Base-by-base conservation (phyloP, 1,140 invertebrate species). In the Laupala kohalensis region DNA sequence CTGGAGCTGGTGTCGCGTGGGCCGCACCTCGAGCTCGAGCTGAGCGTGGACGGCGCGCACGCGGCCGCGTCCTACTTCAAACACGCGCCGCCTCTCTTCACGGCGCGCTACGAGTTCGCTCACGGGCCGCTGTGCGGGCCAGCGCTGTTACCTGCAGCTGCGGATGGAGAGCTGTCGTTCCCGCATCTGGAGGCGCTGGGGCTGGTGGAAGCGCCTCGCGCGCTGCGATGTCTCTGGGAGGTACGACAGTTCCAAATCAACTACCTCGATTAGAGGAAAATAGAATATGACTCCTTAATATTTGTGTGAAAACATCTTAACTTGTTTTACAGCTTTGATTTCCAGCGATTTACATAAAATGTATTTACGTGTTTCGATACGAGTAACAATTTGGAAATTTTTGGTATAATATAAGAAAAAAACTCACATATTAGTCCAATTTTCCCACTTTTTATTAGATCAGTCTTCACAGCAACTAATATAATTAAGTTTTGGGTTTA, bases 161-260 rank as follows among this genome's bases (percentile, higher is more conserved):
- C 90, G 3, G 92, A 94, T 75, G 92, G 92, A 0, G 92, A 93
- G 78, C 88, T 93, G 15, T 88, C 91, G 69, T 94, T 93, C 78
- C 93, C 92, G 0, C 90, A 91, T 77, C 90, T 92, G 77, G 91
- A 93, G 77, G 91, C 91, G 0, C 82, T 93, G 63, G 90, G 90
- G 3, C 91, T 89, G 75, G 88, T 89, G 0, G 87, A 89, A 74
- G 87, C 88, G 12, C 89, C 89, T 0, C 87, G 90, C 70, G 85
- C 86, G 1, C 90, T 94, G 68, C 90, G 91, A 75, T 95, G 93
- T 77, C 92, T 95, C 69, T 95, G 93, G 93, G 92, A 95, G 77
- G 82, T 95, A 27, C 86, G 88, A 72, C 90, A 94, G 3, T 90
- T 89, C 73, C 84, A n/a, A n/a, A n/a, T n/a, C n/a, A n/a, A n/a